Evolutionary conservation across 2,797 vertebrate genomes (phyloP).

Genomic region (Acanthurus lineatus): DNA sequence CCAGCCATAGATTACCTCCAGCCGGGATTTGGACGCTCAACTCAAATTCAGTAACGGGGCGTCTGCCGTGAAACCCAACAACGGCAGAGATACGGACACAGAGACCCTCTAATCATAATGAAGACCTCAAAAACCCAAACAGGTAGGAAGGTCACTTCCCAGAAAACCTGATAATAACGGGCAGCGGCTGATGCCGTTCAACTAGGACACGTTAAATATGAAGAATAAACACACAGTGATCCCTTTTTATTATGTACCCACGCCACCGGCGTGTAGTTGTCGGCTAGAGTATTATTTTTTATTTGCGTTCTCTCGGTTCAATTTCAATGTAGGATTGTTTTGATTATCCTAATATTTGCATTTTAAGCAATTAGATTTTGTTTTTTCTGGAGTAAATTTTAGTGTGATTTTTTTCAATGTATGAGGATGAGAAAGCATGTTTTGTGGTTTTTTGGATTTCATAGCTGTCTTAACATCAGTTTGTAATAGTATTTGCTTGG

Average conservation of each 20-base stretch:
- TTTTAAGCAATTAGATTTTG: conserved; percentile 75
- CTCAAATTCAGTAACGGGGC: conserved; percentile 74
- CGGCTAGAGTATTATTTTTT: conserved; percentile 74
- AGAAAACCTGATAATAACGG: conserved; percentile 83
- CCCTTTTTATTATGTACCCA: conserved; percentile 71
- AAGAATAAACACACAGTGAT: conserved; percentile 64
- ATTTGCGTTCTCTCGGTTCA: conserved; percentile 77
- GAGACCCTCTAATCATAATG: conserved; percentile 73
- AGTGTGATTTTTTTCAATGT: conserved; percentile 82
- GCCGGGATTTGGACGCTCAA: conserved; percentile 70
- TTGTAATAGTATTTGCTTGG: conserved; percentile 80
- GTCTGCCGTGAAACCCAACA: conserved; percentile 77
- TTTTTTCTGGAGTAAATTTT: conserved; percentile 73
- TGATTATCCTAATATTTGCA: conserved; percentile 73
- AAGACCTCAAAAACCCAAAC: conserved; percentile 84
- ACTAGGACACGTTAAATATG: conserved; percentile 80
- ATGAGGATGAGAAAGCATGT: conserved; percentile 85
- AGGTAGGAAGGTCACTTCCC: conserved; percentile 90
- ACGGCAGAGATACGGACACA: conserved; percentile 81
- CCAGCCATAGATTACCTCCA: conserved; percentile 53
- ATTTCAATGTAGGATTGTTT: conserved; percentile 79
- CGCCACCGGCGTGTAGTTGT: conserved; percentile 72
- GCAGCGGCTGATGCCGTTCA: conserved; percentile 75
- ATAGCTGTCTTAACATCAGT: conserved; percentile 81
- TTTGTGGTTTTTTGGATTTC: conserved; percentile 80